Evolutionary conservation across 2,113 vertebrate genomes (phyloP).

Genomic region (western clawed frog (Xenopus tropicalis)): DNA sequence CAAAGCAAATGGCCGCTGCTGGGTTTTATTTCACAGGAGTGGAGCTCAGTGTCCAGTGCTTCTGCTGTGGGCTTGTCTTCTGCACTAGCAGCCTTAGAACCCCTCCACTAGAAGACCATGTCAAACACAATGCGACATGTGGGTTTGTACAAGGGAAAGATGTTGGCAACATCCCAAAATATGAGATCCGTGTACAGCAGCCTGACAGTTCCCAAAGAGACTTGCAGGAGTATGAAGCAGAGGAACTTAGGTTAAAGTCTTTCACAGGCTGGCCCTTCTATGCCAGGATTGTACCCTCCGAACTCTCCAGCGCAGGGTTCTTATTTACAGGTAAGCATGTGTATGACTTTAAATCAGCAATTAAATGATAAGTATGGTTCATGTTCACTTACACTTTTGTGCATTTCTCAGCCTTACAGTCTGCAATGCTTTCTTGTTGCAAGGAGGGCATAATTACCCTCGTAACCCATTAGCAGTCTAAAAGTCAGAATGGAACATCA

Average conservation of each 20-base stretch:
- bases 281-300: neutral
- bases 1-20: conserved; percentile 35
- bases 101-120: neutral
- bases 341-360: too few species aligned
- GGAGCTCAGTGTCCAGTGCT: conserved; percentile 34
- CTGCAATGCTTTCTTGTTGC: neutral
- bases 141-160: conserved; percentile 41
- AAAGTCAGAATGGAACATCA: too few species aligned
- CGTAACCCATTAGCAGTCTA: too few species aligned
- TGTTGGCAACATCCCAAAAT: conserved; percentile 36
- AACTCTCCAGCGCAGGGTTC: conserved; percentile 10
- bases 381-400: too few species aligned
- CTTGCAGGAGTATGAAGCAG: fast-evolving
- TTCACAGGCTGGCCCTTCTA: neutral
- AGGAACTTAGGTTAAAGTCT: conserved; percentile 1
- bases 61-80: conserved; percentile 44
- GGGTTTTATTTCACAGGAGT: conserved; percentile 27
- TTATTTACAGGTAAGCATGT: conserved; percentile 40
- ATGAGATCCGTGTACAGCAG: conserved; percentile 11
- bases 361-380: neutral
- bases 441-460: too few species aligned
- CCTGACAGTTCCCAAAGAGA: neutral
- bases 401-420: neutral
- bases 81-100: neutral
- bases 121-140: conserved; percentile 11